phyloP scores from a whole-genome alignment of 1,140 invertebrate genomes.

The Eufriesea mexicana region DNA sequence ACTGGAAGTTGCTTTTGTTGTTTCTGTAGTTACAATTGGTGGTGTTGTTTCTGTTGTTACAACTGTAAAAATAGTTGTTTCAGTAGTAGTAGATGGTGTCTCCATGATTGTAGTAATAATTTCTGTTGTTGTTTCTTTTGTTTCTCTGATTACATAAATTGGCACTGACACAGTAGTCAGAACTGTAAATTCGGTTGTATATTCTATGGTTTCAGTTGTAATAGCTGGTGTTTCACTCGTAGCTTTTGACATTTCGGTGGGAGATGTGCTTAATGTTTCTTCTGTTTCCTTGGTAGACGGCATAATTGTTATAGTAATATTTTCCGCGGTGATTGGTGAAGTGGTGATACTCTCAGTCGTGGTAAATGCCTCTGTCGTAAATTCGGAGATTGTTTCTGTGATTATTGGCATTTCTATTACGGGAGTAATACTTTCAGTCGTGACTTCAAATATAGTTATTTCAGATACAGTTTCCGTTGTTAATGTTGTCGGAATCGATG shows the following conservation, averaged over 20 bases:
- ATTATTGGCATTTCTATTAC: background rate
- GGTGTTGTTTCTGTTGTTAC: background rate
- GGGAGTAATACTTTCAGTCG: background rate
- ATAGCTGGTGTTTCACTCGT: background rate
- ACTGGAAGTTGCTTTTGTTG: background rate
- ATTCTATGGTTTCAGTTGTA: background rate
- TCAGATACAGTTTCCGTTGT: background rate
- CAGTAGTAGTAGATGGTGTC: background rate
- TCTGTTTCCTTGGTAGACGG: background rate
- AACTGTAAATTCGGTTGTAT: background rate
- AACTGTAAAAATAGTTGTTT: background rate
- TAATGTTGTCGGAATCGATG: background rate
- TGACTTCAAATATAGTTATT: background rate
- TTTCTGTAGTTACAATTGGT: background rate
- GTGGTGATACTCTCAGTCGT: background rate
- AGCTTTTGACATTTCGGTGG: background rate
- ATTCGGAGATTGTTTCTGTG: background rate
- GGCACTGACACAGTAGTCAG: background rate
- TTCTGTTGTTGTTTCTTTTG: background rate
- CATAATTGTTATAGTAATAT: background rate
- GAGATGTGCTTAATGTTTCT: background rate
- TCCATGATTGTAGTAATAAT: background rate
- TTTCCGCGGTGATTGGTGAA: background rate
- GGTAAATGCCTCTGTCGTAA: background rate
- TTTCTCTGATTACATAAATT: background rate